Evolutionary conservation across 2,888 invertebrate species (phyloP), one percentile per base, ranked within the genome.

Genomic region (Pilophorus perplexus): DNA sequence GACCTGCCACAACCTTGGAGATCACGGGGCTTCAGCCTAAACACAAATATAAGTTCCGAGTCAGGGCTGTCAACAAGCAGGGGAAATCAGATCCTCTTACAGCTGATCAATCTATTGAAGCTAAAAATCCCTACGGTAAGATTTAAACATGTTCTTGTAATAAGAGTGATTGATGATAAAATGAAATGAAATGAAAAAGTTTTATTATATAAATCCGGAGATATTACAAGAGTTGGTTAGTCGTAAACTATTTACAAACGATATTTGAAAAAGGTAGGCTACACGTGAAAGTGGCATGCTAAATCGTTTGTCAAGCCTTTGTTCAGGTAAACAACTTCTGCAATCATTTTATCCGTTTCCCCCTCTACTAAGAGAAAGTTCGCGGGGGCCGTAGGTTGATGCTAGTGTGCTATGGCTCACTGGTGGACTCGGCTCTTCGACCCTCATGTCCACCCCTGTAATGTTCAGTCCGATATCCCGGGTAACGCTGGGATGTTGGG

Each of bases 1-100:
- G 93, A 0, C 89, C 91, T 0, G 80, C 81, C 69, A 94, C 93
- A 10, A 83, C 79, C 54, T 76, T 92, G 0, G 81, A 87, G 2
- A 85, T 97, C 0, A 92, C 93, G 64, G 93, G 92, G 0, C 81
- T 99, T 0, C 85, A 84, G 40, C 95, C 95, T 0, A 94, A 93
- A 71, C 94, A 96, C 75, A 94, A 93, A 77, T 99, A 98, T 80
- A 96, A 97, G 80, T 99, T 98, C 83, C 82, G 98, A 65, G 97
- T 99, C 0, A 85, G 91, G 67, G 97, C 97, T 23, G 93, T 94
- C 64, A 99, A 99, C 77, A 90, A 93, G 76, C 96, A 96, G 82
- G 99, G 99, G 68, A 88, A 88, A 76, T 96, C 98, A 8, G 97
- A 97, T 74, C 98, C 98, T 1, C 82, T 97, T 20, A 89, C 91